These are phyloP conservation scores for Anagrus nilaparvatae DNA, from an alignment of 1,140 invertebrate species.

Conservation along the genomic window DNA sequence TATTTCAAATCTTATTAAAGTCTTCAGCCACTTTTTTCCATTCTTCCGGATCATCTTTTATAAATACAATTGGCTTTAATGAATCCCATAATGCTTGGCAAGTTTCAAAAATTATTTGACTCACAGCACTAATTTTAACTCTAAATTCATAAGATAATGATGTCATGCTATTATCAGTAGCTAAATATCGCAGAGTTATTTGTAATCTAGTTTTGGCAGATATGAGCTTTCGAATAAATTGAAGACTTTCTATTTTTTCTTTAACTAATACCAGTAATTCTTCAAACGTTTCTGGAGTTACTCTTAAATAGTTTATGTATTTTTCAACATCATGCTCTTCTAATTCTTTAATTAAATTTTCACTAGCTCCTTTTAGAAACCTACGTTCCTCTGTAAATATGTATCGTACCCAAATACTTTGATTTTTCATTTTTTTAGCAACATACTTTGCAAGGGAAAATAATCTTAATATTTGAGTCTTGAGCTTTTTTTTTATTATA, in stretches of 20 bases:
- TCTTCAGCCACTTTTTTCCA: conserved; percentile 9
- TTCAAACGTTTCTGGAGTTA: neutral
- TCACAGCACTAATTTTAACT: conserved; percentile 16
- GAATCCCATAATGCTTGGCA: neutral
- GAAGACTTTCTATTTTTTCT: neutral
- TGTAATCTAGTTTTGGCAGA: neutral
- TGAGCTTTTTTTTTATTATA: too few species aligned
- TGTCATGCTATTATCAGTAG: conserved; percentile 9
- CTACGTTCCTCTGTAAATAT: neutral
- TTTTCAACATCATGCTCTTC: neutral
- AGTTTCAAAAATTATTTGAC: conserved; percentile 13
- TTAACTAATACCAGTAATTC: neutral
- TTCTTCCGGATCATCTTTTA: conserved; percentile 12
- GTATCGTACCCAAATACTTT: neutral
- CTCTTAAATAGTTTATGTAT: neutral
- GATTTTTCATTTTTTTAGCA: neutral
- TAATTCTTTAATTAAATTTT: neutral
- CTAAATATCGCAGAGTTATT: conserved; percentile 9
- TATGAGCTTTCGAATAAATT: neutral
- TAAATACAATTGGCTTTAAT: conserved; percentile 1
- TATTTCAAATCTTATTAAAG: conserved; percentile 13
- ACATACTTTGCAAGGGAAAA: too few species aligned
- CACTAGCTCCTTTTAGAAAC: too few species aligned
- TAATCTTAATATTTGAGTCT: too few species aligned
- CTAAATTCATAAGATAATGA: conserved; percentile 16